Evolutionary conservation across 2,797 vertebrate genomes (phyloP).

Genomic region (Poeciliopsis turneri): DNA sequence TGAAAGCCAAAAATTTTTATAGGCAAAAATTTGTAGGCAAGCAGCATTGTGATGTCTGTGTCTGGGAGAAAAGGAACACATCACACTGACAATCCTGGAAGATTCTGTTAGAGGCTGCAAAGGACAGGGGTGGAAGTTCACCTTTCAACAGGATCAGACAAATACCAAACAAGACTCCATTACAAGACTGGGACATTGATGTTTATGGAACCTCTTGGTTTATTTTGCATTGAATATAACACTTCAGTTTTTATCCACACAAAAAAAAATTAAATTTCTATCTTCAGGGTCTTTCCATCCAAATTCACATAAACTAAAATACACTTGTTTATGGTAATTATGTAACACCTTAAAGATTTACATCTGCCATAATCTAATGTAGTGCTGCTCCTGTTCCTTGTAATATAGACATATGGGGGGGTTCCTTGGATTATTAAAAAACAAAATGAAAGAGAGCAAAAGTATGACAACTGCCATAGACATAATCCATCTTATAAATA

Average conservation of each 20-base stretch:
- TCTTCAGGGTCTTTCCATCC: neutral
- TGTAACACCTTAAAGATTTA: neutral
- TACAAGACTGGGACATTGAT: neutral
- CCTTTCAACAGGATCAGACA: neutral
- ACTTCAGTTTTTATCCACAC: neutral
- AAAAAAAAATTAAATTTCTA: neutral
- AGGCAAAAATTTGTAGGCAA: neutral
- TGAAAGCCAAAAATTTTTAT: neutral
- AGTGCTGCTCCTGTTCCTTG: neutral
- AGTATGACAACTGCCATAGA: neutral
- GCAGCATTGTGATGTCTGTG: neutral
- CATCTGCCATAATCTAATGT: neutral
- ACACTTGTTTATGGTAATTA: neutral
- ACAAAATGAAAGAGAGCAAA: neutral
- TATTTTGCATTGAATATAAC: neutral
- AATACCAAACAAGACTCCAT: neutral
- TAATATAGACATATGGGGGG: neutral
- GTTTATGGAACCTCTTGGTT: neutral
- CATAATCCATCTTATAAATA: conserved; percentile 37
- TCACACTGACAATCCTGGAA: neutral
- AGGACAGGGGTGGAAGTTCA: neutral
- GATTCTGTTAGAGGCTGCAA: neutral
- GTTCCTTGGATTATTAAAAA: neutral
- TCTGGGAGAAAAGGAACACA: neutral
- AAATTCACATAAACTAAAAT: neutral